Percentiles rank a stretch among this genome's conserved stretches.
phyloP scores from a whole-genome alignment of 2,888 invertebrate species.

The Caenorhabditis sp. region DNA sequence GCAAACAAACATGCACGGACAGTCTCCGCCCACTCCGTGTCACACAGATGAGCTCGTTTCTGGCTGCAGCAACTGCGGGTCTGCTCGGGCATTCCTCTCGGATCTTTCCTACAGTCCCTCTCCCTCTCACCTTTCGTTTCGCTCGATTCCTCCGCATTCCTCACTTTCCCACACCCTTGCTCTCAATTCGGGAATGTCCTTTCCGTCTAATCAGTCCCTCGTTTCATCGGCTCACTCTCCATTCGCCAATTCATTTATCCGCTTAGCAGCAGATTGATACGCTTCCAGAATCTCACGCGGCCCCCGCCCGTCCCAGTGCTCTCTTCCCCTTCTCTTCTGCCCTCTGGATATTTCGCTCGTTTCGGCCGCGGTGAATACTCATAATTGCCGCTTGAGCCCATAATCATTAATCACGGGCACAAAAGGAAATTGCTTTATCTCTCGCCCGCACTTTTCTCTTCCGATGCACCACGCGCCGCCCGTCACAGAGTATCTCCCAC shows the following conservation, averaged over 20 bases:
- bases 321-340: background rate
- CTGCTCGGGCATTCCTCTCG: no score
- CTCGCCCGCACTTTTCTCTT: background rate
- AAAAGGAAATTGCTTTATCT: slow-evolving; percentile 42
- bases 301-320: background rate
- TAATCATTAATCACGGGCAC: slow-evolving; percentile 37
- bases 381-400: slow-evolving; percentile 3
- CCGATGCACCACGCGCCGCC: background rate
- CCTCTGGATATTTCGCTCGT: background rate
- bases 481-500: background rate
- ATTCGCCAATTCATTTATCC: slow-evolving; percentile 16
- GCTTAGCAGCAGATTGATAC: slow-evolving; percentile 8
- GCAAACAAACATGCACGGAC: no score
- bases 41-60: no score
- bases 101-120: no score
- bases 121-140: background rate
- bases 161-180: background rate
- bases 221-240: slow-evolving; percentile 13
- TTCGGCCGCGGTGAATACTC: background rate
- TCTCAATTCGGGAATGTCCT: background rate
- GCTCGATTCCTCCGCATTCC: background rate
- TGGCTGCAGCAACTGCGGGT: no score
- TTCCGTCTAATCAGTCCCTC: slow-evolving; percentile 21
- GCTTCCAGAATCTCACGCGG: slow-evolving; percentile 15
- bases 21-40: no score